Evolutionary conservation across 1,140 invertebrate species (phyloP).

Genomic region (Drosophila paulistorum): DNA sequence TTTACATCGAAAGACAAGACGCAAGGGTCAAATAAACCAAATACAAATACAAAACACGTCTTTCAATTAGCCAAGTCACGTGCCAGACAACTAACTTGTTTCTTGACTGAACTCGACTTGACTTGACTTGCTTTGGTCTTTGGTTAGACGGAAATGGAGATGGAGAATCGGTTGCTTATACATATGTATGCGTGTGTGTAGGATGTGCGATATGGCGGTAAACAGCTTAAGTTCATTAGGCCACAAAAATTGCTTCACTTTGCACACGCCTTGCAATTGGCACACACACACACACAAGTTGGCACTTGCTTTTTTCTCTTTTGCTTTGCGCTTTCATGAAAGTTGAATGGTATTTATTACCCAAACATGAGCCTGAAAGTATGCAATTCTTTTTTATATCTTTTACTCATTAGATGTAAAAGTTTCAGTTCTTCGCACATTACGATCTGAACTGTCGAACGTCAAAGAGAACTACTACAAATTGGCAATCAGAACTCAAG

Average conservation of each 20-base stretch:
- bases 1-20: neutral
- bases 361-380: slow-evolving; percentile 6
- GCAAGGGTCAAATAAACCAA: slow-evolving; percentile 4
- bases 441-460: no score
- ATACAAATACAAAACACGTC: slow-evolving; percentile 17
- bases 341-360: slow-evolving; percentile 3
- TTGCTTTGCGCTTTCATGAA: neutral
- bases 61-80: slow-evolving; percentile 48
- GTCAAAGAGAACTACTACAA: neutral
- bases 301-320: neutral
- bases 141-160: neutral
- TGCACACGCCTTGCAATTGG: slow-evolving; percentile 44
- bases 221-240: slow-evolving; percentile 54
- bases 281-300: neutral
- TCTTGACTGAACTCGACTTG: neutral
- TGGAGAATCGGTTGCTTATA: neutral
- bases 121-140: neutral
- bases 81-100: slow-evolving; percentile 31
- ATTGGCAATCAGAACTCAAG: no score
- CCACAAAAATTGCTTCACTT: slow-evolving; percentile 53
- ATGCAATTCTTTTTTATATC: slow-evolving; percentile 18
- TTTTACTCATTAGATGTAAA: neutral
- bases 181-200: neutral
- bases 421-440: neutral
- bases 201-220: slow-evolving; percentile 21